Evolutionary conservation across 1,140 invertebrate genomes (phyloP), one percentile per base, ranked within the genome.

Genomic region (Hyposmocoma kahamanoa): DNA sequence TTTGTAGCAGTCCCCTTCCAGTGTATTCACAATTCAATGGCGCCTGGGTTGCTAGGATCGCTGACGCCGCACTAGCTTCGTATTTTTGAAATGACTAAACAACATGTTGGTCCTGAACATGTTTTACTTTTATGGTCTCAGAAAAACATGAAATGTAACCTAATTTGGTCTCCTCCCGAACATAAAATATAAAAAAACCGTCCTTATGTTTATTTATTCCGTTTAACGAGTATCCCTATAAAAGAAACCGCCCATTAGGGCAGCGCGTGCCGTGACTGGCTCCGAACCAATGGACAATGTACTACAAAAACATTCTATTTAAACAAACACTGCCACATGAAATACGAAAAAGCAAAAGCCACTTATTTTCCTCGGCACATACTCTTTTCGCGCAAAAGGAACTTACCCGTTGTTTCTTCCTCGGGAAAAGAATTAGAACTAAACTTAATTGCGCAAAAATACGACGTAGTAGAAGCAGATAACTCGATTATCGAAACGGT

Each of bases 401-500:
- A 36, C 32, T 36, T 6, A 8, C 32, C 18, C 32, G 32, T 36
- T 36, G 24, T 26, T 36, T 15, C 15, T 36, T 36, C 18, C 15
- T 17, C 15, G 15, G 18, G 32, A 10, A 36, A 36, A 36, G 32
- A 36, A 36, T 36, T 36, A 36, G 32, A 53, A 19, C 28, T 28
- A 48, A 48, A 48, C 44, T 50, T 62, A 62, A 62, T 58, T 57
- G 55, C 41, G 19, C 49, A 57, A 56, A 58, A 58, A 53, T 53
- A 52, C 56, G 42, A 50, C 28, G 28, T 45, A 45, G 57, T 18
- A 58, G 56, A 56, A 61, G 48, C 47, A 55, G 30, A 49, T 62
- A 76, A 73, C 68, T 76, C 53, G 62, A 73, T 69, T 71, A 62
- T 66, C 62, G 62, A 50, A 56, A 61, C 65, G 55, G 51, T 59